Base-by-base conservation (phyloP, 2,113 vertebrate species). In the Australoheros scitulus region DNA sequence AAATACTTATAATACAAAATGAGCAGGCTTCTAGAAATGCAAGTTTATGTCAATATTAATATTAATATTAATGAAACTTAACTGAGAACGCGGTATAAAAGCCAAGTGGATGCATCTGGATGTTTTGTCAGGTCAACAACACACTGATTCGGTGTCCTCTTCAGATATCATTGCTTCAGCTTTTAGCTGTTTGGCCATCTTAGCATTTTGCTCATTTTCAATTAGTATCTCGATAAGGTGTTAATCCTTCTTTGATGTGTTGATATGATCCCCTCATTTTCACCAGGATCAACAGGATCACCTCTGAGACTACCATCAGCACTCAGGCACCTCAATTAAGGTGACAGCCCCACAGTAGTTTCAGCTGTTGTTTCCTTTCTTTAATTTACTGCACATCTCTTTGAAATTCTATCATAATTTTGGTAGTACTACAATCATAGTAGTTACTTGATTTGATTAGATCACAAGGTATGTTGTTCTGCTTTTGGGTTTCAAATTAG, bases 261-360 rank as follows among this genome's bases (percentile, higher is more conserved):
- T 92, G 83, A 89, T 92, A 29, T 88, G 86, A 85, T 92, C 82
- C 81, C 75, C 91, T 92, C 87, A 88, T 93, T 94, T 94, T 90
- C 87, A 22, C 36, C 60, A 20, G 88, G 85, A 87, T 93, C 89
- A 83, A 63, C 76, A 61, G 92, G 34, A 94, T 92, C 92, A 91
- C 89, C 81, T 79, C 90, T 80, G 57, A 70, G 83, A 81, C 14
- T 56, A 76, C 65, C 86, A 24, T 92, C 84, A 29, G 64, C 0
- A 6, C 41, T 50, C 64, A 92, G 87, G 93, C 89, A 82, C 64
- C 41, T 79, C 92, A 84, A 93, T 86, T 88, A 92, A 89, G 61
- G 83, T 76, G 75, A 88, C 57, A 15, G 22, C 20, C 34, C 60
- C 58, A 15, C 58, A 29, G 13, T 36, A 63, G 88, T 92, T 93